A percentile compares a stretch with the other conserved stretches of the same genome.
Conservation (phyloP, 2,113 vertebrate species). For the Entomyzon cyanotis region DNA sequence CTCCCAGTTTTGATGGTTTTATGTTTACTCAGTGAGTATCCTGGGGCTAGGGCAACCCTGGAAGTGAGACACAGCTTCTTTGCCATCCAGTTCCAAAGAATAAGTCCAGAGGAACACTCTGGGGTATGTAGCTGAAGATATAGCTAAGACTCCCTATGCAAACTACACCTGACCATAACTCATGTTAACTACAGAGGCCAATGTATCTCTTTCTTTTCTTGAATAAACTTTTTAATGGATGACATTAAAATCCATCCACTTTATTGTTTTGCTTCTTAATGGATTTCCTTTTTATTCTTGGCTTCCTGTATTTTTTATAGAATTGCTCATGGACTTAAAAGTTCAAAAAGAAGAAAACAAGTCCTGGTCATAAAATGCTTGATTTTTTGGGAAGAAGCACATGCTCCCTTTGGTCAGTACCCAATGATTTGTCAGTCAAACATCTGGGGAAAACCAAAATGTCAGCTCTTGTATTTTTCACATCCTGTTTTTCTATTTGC, state of each 20-base stretch:
- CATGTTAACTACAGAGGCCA: not conserved
- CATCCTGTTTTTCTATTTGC: slow-evolving; percentile 17
- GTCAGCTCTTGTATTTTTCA: slow-evolving; percentile 33
- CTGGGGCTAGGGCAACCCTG: not conserved
- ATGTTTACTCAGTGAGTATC: not conserved
- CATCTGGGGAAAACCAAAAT: slow-evolving; percentile 30
- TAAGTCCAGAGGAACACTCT: not conserved
- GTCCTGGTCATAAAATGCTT: not conserved
- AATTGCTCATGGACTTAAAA: not conserved
- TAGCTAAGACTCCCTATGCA: not conserved
- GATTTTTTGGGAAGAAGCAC: not conserved
- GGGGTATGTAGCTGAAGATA: not conserved
- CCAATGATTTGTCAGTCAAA: not conserved
- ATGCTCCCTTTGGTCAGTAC: not conserved
- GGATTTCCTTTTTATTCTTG: not conserved
- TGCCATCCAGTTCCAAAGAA: not conserved
- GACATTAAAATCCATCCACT: not conserved
- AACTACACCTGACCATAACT: not conserved
- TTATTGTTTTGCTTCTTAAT: not conserved
- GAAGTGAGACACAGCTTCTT: not conserved
- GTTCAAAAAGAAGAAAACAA: not conserved
- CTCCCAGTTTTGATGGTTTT: not conserved
- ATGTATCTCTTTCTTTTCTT: not conserved
- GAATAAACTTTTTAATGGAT: not conserved
- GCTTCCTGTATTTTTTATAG: not conserved